Evolutionary conservation across 2,888 invertebrate species (phyloP).

Genomic region (Oligia fasciuncula): DNA sequence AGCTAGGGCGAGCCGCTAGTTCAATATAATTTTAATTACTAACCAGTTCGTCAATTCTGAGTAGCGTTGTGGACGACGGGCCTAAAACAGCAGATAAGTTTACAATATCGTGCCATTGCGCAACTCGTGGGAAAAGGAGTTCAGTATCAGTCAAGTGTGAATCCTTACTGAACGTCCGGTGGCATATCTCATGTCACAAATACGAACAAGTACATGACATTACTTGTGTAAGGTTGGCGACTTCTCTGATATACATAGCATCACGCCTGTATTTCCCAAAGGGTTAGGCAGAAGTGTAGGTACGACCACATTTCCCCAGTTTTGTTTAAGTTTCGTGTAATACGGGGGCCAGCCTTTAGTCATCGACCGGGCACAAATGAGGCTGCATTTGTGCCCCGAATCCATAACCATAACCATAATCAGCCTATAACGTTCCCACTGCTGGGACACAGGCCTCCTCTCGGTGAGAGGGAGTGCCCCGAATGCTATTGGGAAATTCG

Average conservation of each 20-base stretch:
- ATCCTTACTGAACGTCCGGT: constrained; percentile 31
- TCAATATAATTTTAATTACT: not conserved
- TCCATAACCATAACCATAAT: too few relatives aligned
- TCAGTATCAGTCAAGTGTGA: constrained; percentile 50
- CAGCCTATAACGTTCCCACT: too few relatives aligned
- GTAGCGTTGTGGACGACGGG: not conserved
- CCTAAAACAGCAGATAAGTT: constrained; percentile 15
- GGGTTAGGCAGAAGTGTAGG: not conserved
- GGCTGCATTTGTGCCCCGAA: too few relatives aligned
- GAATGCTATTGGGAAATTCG: not conserved
- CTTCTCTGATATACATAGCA: not conserved
- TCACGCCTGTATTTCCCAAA: not conserved
- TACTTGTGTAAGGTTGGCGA: not conserved
- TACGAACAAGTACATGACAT: constrained; percentile 36
- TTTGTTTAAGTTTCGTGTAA: not conserved
- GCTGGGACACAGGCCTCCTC: too few relatives aligned
- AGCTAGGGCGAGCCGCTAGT: too few relatives aligned
- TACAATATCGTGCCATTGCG: constrained; percentile 35
- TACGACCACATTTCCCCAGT: not conserved
- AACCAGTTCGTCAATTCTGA: not conserved
- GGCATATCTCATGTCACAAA: constrained; percentile 40
- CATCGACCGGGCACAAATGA: not conserved
- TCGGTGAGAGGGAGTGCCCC: too few relatives aligned
- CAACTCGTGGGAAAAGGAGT: constrained; percentile 43
- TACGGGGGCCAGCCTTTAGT: not conserved